Evolutionary conservation across 2,888 invertebrate species (phyloP).

Genomic region (Amphimallon solstitiale): DNA sequence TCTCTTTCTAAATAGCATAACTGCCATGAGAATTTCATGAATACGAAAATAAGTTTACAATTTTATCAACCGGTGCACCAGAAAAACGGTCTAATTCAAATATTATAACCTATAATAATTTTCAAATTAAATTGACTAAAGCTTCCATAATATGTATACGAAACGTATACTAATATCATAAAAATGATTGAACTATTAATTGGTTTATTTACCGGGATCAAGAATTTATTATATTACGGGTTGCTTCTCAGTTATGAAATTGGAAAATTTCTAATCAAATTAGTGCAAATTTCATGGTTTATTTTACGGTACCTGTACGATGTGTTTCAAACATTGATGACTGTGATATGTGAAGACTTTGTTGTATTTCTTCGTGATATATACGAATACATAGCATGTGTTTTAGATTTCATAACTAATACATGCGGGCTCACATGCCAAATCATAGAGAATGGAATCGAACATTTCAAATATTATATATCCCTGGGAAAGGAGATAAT

Average conservation of each 20-base stretch:
- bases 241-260: slow-evolving; percentile 48
- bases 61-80: no score
- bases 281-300: slow-evolving; percentile 37
- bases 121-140: background rate
- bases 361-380: slow-evolving; percentile 50
- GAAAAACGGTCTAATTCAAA: background rate
- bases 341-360: slow-evolving; percentile 51
- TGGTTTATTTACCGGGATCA: slow-evolving; percentile 33
- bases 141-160: background rate
- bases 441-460: slow-evolving; percentile 25
- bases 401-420: slow-evolving; percentile 2
- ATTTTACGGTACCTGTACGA: slow-evolving; percentile 27
- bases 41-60: no score
- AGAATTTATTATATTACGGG: slow-evolving; percentile 37
- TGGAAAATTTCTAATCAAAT: slow-evolving; percentile 49
- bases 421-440: slow-evolving; percentile 18
- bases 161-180: slow-evolving; percentile 1
- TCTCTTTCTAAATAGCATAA: no score
- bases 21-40: no score
- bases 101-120: slow-evolving; percentile 5
- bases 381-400: slow-evolving; percentile 31
- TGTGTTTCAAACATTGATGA: slow-evolving; percentile 39
- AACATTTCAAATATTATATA: slow-evolving; percentile 7
- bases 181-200: slow-evolving; percentile 43
- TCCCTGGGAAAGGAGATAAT: background rate